phyloP scores from a whole-genome alignment of 2,888 invertebrate species.

The Rhimphoctona megacephalus region DNA sequence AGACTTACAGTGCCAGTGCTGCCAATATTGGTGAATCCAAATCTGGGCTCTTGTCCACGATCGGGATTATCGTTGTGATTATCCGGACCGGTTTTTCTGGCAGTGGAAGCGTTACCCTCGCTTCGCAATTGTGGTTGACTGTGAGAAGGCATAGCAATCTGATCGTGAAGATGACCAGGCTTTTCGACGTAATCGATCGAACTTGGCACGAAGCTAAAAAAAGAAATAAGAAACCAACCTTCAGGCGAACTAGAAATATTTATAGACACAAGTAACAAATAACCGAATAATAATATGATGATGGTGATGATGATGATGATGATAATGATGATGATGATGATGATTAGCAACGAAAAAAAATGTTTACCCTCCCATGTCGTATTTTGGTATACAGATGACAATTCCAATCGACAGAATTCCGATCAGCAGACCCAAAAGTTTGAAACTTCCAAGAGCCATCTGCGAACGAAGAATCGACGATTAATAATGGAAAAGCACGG shows the following conservation, averaged over 20 bases:
- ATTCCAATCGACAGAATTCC: constrained; percentile 65
- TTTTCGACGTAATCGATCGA: constrained; percentile 80
- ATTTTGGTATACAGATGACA: constrained; percentile 79
- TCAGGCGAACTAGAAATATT: background rate
- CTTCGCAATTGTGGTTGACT: constrained; percentile 74
- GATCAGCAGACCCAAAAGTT: constrained; percentile 57
- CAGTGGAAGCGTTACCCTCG: constrained; percentile 68
- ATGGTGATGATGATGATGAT: too few relatives aligned
- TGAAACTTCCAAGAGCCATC: constrained; percentile 67
- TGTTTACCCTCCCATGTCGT: constrained; percentile 80
- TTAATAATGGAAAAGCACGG: constrained; percentile 6
- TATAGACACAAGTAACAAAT: background rate
- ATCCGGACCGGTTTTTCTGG: constrained; percentile 71
- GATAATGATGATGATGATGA: too few relatives aligned
- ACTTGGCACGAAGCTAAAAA: constrained; percentile 84
- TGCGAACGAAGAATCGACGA: constrained; percentile 51
- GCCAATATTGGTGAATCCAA: constrained; percentile 83
- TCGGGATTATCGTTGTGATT: constrained; percentile 76
- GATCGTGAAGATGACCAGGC: constrained; percentile 77
- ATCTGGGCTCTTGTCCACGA: constrained; percentile 82
- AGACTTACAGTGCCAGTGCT: constrained; percentile 80
- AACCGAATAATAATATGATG: background rate
- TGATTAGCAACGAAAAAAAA: background rate
- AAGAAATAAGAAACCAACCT: background rate
- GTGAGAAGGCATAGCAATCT: constrained; percentile 79